A percentile compares a stretch with the other conserved stretches of the same genome.
Conservation (phyloP, 37 sponge, comb jelly and placozoan genomes). For the Oscarella lobularis region DNA sequence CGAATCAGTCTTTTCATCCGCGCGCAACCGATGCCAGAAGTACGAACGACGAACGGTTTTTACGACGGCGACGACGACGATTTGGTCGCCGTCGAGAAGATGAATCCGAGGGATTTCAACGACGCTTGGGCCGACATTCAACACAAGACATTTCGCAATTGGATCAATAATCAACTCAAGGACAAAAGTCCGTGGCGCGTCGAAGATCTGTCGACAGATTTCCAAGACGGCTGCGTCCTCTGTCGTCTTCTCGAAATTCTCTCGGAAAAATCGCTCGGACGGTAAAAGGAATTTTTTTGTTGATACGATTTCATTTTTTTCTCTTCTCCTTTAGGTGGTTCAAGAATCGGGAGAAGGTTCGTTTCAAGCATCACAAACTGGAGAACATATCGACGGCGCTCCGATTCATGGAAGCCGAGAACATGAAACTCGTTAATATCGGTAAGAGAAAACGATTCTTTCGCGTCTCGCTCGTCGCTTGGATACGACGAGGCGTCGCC, state of each 20-base stretch:
- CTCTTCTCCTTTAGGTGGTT: not conserved
- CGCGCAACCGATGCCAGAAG: not conserved
- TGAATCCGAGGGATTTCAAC: not conserved
- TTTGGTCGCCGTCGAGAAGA: not conserved
- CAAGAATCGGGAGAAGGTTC: constrained; percentile 28
- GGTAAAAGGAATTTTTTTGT: not conserved
- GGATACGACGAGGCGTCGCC: too few relatives aligned
- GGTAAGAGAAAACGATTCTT: too few relatives aligned
- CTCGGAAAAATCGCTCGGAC: not conserved
- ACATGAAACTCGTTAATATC: constrained; percentile 82
- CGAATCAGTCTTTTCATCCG: too few relatives aligned
- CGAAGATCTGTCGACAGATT: not conserved
- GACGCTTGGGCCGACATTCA: not conserved
- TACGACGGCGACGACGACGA: not conserved
- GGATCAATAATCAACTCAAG: constrained; percentile 65
- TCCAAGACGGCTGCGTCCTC: not conserved
- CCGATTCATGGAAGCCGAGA: constrained; percentile 48
- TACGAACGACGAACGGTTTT: not conserved
- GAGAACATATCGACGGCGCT: constrained; percentile 61
- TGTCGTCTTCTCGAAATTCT: not conserved
- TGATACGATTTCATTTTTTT: not conserved
- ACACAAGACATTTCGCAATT: constrained; percentile 71
- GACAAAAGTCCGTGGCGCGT: constrained; percentile 9
- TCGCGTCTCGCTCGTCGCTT: too few relatives aligned
- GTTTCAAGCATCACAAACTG: constrained; percentile 38